Evolutionary conservation across 2,113 vertebrate species (phyloP), one percentile per base, ranked within the genome.

Genomic region (Acanthochromis polyacanthus): DNA sequence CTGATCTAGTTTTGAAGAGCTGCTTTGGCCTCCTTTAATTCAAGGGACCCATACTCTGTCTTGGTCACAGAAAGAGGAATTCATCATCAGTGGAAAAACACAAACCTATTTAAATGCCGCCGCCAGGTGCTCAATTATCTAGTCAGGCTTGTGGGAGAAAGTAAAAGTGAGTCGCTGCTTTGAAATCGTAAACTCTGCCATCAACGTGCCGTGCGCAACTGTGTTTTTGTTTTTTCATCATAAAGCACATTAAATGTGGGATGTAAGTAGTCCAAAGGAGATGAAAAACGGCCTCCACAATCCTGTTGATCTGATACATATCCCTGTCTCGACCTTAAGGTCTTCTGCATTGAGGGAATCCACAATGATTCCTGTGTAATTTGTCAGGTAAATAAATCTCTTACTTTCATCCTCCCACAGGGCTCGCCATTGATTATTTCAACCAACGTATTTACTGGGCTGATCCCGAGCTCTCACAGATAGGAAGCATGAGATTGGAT

Each of bases 381-480:
- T 90, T 88, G 68, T 80, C 85, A 73, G 68, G 63, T 84, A 91
- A 88, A 87, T 92, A 68, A 88, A 89, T 87, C 15, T 89, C 53
- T 73, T 48, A 81, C 4, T 72, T 76, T 87, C 71, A 65, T 92
- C 82, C 85, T 73, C 85, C 88, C 86, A 83, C 86, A 99, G 98
- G 98, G 69, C 94, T 99, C 43, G 95, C 96, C 7, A 96, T 99
- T 85, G 98, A 99, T 94, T 96, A 96, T 71, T 99, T 97, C 82
- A 96, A 96, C 88, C 97, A 98, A 32, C 96, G 97, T 40, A 92
- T 99, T 81, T 99, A 98, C 86, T 99, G 98, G 98, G 97, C 97
- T 57, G 98, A 99, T 88, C 96, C 97, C 53, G 98, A 99, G 82
- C 94, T 99, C 9, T 99, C 98, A 3, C 74, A 96, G 45, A 98